Evolutionary conservation across 2,113 vertebrate species (phyloP), one percentile per base, ranked within the genome.

Genomic region (Leptobrachium leishanense): DNA sequence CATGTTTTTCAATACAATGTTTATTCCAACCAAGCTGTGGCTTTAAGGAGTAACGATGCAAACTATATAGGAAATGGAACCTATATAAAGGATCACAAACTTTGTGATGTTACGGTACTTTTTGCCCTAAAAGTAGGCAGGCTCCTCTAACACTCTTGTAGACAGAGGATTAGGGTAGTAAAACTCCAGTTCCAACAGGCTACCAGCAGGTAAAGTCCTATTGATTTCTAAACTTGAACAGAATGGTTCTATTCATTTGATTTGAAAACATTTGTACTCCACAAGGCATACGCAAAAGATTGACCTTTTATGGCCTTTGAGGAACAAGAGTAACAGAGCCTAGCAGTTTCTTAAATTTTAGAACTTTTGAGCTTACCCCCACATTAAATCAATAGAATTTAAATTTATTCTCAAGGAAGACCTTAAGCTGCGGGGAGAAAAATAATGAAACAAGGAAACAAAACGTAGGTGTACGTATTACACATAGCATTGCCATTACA

Each of bases 401-500:
- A 59, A 59, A 59, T 59, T 59, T 12, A 59, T 7, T 10, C 55
- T 59, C 13, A 15, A 11, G 11, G 55, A 59, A 8, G 13, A 13
- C 10, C 55, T 59, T 12, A 8, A 59, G 55, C 55, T 59, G 55
- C 13, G 11, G 10, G 55, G 11, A 13, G 13, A 50, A 50, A 50
- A 50, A 8, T 8, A 50, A 50, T 50, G 46, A 50, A 50, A 62
- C 57, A 62, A 20, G 13, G 46, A 50, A 50, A 62, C 57, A 62
- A 20, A 62, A 31, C 20, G 20, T 12, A 62, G 12, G 12, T 69
- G 44, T 71, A 71, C 6, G 20, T 43, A 71, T 41, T 13, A 31
- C 20, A 71, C n/a, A 53, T 10, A 71, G 43, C 20, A 31, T 57
- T 65, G 68, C 69, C 43, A 15, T 54, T 4, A 43, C 68, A 77